Conservation (phyloP, 2,888 invertebrate species). For the Cataglyphis rosenhaueri region DNA sequence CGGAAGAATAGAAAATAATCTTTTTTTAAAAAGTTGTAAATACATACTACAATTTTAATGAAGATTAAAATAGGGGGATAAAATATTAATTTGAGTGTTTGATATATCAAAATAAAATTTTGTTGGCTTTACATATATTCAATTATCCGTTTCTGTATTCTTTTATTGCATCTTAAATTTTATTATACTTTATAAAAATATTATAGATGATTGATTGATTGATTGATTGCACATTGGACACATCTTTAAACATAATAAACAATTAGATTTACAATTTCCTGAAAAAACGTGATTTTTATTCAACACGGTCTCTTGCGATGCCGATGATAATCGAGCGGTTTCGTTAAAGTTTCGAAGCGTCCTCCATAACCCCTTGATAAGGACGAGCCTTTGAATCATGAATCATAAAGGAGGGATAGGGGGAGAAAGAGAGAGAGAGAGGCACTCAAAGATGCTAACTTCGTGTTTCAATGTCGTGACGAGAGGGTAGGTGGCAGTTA, state of each 20-base stretch:
- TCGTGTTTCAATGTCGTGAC: constrained; percentile 56
- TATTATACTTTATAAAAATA: background rate
- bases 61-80: background rate
- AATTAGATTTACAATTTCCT: background rate
- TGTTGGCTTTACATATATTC: background rate
- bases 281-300: constrained; percentile 12
- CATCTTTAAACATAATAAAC: background rate
- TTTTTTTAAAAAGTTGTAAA: background rate
- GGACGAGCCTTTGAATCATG: constrained; percentile 38
- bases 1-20: background rate
- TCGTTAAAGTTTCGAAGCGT: constrained; percentile 18
- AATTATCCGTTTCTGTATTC: background rate
- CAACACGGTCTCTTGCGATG: background rate
- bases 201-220: background rate
- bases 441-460: constrained; percentile 34
- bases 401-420: background rate
- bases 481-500: constrained; percentile 46
- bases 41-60: background rate
- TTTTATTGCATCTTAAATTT: background rate
- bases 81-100: background rate
- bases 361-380: constrained; percentile 35
- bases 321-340: constrained; percentile 23
- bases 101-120: background rate
- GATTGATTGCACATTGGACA: background rate
- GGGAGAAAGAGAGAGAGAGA: background rate